phyloP scores from a whole-genome alignment of 2,797 vertebrate species.

The Triplophysa bombifrons region DNA sequence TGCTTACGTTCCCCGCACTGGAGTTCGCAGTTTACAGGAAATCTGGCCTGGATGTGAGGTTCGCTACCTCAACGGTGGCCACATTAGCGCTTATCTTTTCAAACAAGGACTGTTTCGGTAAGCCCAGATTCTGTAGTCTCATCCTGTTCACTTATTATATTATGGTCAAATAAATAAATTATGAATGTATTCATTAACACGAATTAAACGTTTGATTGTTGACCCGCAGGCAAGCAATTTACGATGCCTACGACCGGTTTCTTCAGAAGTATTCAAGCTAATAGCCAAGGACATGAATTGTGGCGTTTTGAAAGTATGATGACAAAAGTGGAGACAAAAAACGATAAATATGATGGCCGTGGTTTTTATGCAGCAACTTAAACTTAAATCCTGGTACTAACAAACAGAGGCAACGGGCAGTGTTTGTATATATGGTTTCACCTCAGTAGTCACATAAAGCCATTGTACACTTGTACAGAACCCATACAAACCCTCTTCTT shows the following conservation, averaged over 20 bases:
- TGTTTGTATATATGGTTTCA: conserved; percentile 1
- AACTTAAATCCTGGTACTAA: conserved; percentile 38
- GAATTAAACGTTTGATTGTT: neutral
- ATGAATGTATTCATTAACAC: neutral
- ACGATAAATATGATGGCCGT: neutral
- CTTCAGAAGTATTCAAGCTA: conserved; percentile 85
- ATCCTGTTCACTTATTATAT: too few species aligned
- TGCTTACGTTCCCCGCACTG: conserved; percentile 91
- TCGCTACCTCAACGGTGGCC: conserved; percentile 91
- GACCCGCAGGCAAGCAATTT: conserved; percentile 88
- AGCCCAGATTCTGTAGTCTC: neutral
- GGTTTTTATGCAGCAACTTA: conserved; percentile 1
- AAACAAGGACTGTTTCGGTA: conserved; percentile 96
- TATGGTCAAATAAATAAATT: neutral
- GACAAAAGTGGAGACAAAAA: neutral
- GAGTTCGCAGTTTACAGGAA: conserved; percentile 92
- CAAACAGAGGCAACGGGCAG: neutral
- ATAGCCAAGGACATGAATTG: conserved; percentile 50
- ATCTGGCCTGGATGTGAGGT: conserved; percentile 98
- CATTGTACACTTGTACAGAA: neutral
- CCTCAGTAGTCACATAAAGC: conserved; percentile 1
- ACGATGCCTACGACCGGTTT: conserved; percentile 92
- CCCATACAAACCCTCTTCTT: conserved; percentile 7
- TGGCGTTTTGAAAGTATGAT: conserved; percentile 25
- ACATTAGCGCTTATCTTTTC: conserved; percentile 96